phyloP scores from a whole-genome alignment of 2,888 invertebrate genomes.

The Drosophila colorata region DNA sequence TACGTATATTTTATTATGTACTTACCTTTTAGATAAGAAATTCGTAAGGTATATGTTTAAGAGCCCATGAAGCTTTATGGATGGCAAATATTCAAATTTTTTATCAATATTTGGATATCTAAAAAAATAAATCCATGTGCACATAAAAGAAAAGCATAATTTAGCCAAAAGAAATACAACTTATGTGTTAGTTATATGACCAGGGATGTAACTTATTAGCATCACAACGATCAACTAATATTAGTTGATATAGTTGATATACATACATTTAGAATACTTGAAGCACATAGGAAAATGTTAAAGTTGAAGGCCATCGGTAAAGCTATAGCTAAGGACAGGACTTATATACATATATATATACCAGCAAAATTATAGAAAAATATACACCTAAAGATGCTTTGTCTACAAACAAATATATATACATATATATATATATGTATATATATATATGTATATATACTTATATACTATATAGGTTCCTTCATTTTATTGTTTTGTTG shows the following conservation, averaged over 20 bases:
- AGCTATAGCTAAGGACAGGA: slow-evolving; percentile 25
- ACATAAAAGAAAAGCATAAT: slow-evolving; percentile 4
- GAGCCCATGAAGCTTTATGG: slow-evolving; percentile 64
- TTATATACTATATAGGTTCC: slow-evolving; percentile 47
- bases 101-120: slow-evolving; percentile 11
- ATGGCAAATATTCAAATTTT: slow-evolving; percentile 28
- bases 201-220: slow-evolving; percentile 4
- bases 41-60: slow-evolving; percentile 33
- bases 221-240: slow-evolving; percentile 5
- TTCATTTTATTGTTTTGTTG: slow-evolving; percentile 54
- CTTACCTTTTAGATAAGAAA: slow-evolving; percentile 45
- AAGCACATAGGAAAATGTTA: slow-evolving; percentile 21
- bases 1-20: slow-evolving; percentile 59
- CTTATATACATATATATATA: slow-evolving; percentile 43
- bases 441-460: slow-evolving; percentile 32
- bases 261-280: slow-evolving; percentile 12
- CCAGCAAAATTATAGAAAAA: slow-evolving; percentile 50
- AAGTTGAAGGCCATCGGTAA: slow-evolving; percentile 32
- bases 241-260: no score
- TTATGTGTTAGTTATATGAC: slow-evolving; percentile 11
- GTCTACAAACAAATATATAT: slow-evolving; percentile 27
- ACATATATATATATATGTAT: slow-evolving; percentile 33
- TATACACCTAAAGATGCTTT: slow-evolving; percentile 63
- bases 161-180: slow-evolving; percentile 25
- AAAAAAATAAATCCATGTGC: not conserved